These are phyloP conservation scores for Diorhabda carinulata DNA, from an alignment of 1,140 invertebrate species.

Conservation along the genomic window DNA sequence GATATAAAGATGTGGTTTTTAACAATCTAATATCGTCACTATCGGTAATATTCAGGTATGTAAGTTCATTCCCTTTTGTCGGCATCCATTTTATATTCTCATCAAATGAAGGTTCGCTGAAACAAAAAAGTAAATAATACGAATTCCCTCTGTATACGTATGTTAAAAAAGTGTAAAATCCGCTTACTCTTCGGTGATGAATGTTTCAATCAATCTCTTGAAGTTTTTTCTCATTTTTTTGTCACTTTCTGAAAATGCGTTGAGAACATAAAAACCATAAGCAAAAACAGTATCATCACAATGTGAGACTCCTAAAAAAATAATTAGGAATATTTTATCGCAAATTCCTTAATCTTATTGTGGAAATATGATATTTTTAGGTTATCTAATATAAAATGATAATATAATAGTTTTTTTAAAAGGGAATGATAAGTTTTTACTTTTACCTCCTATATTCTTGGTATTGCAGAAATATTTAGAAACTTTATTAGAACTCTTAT, in stretches of 20 bases:
- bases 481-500: neutral
- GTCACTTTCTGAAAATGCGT: neutral
- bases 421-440: too few relatives aligned
- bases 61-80: neutral
- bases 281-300: neutral
- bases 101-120: neutral
- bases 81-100: neutral
- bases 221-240: neutral
- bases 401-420: too few relatives aligned
- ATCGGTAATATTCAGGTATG: neutral
- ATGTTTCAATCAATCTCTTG: neutral
- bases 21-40: neutral
- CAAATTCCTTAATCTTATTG: neutral
- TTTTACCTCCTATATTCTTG: neutral
- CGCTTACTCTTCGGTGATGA: neutral
- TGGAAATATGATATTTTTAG: too few relatives aligned
- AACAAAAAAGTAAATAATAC: neutral
- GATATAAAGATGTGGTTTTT: neutral
- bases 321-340: neutral
- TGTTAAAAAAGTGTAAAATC: too few relatives aligned
- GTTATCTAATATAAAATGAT: too few relatives aligned
- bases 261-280: neutral
- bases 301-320: neutral
- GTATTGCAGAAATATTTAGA: neutral
- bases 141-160: too few relatives aligned